Percentiles rank a stretch among this genome's conserved stretches.
Conservation (phyloP, 2,888 invertebrate genomes). For the Idaea biselata region DNA sequence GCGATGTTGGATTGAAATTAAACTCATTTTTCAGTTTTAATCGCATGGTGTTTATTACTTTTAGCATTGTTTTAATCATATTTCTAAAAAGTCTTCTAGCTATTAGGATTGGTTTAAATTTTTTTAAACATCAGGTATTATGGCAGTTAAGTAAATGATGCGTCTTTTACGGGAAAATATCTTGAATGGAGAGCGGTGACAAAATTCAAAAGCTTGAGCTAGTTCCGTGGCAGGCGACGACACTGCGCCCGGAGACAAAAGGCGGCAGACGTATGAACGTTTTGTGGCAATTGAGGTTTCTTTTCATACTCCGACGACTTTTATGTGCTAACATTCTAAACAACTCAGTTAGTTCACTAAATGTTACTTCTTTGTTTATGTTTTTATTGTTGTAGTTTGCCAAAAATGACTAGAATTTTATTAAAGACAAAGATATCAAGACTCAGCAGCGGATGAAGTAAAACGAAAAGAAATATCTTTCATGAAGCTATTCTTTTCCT, state of each 20-base stretch:
- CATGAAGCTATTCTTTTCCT: background rate
- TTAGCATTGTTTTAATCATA: too few relatives aligned
- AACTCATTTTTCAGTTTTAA: too few relatives aligned
- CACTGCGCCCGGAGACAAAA: slow-evolving; percentile 40
- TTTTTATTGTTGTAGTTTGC: background rate
- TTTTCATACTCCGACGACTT: slow-evolving; percentile 26
- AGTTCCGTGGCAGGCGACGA: slow-evolving; percentile 34
- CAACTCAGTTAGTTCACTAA: slow-evolving; percentile 8
- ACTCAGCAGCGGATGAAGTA: background rate
- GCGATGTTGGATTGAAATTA: too few relatives aligned
- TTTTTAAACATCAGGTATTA: slow-evolving; percentile 27
- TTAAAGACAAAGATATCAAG: background rate
- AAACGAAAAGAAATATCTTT: background rate
- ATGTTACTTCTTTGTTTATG: slow-evolving; percentile 3
- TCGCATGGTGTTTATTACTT: too few relatives aligned
- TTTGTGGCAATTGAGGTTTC: slow-evolving; percentile 32
- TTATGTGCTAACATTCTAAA: slow-evolving; percentile 14
- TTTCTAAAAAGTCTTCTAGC: too few relatives aligned
- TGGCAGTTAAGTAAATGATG: slow-evolving; percentile 27
- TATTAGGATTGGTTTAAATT: too few relatives aligned
- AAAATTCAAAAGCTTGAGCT: slow-evolving; percentile 53
- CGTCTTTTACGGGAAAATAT: slow-evolving; percentile 50
- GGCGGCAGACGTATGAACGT: slow-evolving; percentile 33
- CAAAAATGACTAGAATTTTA: background rate
- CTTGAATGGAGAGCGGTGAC: slow-evolving; percentile 43